A percentile compares a stretch with the other conserved stretches of the same genome.
Conservation (phyloP, 2,888 invertebrate genomes). For the Hirtodrosophila trivittata region DNA sequence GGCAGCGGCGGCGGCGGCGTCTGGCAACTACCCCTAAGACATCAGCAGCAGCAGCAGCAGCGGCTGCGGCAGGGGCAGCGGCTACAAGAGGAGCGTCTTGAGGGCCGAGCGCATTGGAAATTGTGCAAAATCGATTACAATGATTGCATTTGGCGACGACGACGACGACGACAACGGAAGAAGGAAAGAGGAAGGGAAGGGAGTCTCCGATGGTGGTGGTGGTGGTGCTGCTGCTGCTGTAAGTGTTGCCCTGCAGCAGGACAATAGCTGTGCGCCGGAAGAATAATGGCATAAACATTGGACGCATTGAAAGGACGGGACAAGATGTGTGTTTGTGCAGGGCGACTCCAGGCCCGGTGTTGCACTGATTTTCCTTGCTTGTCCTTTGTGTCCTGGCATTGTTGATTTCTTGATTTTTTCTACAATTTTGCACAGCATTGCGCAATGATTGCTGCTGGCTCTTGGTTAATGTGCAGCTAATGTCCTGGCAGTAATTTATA, state of each 20-base stretch:
- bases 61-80: constrained; percentile 10
- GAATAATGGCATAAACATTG: constrained; percentile 74
- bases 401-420: constrained; percentile 75
- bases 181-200: constrained; percentile 46
- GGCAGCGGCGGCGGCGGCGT: constrained; percentile 58
- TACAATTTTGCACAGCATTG: constrained; percentile 67
- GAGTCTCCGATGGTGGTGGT: constrained; percentile 37
- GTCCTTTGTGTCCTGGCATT: constrained; percentile 58
- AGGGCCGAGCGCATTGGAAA: constrained; percentile 72
- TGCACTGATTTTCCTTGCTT: constrained; percentile 69
- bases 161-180: constrained; percentile 59
- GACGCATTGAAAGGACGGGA: constrained; percentile 34
- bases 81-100: constrained; percentile 50
- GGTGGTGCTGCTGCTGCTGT: constrained; percentile 32
- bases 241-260: constrained; percentile 54
- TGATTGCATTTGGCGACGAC: constrained; percentile 74
- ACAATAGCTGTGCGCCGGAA: constrained; percentile 72
- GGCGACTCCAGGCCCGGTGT: constrained; percentile 55
- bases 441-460: constrained; percentile 65
- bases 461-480: constrained; percentile 53
- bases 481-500: constrained; percentile 70
- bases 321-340: constrained; percentile 63
- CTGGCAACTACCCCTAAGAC: constrained; percentile 61
- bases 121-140: constrained; percentile 79
- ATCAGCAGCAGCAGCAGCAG: constrained; percentile 1